These are phyloP conservation scores for Dipodomys merriami DNA, from an alignment of 2,113 vertebrate species.

Conservation along the genomic window DNA sequence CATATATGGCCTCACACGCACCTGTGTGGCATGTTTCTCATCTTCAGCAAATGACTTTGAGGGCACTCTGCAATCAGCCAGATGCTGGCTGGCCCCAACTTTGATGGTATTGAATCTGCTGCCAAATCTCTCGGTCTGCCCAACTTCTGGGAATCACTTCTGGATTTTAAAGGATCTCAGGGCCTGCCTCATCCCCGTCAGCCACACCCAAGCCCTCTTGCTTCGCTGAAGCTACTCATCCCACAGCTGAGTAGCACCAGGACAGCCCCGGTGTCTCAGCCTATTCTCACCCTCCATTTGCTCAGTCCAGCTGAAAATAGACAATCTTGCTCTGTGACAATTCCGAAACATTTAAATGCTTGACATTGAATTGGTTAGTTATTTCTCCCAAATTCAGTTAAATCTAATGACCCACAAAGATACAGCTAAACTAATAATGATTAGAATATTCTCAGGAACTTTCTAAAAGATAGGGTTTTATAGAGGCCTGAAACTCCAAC, in stretches of 20 bases:
- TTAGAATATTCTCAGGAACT: background rate
- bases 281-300: background rate
- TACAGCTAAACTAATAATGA: background rate
- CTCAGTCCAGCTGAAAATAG: background rate
- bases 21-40: background rate
- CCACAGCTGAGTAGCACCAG: background rate
- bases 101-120: background rate
- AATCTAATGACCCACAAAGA: background rate
- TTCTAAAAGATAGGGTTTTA: conserved; percentile 7
- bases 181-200: background rate
- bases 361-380: background rate
- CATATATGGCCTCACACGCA: background rate
- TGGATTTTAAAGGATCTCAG: background rate
- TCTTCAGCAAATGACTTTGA: background rate
- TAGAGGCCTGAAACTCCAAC: background rate
- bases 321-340: background rate
- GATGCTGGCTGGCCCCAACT: background rate
- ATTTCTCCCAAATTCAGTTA: background rate
- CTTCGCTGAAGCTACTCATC: background rate
- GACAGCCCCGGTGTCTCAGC: background rate
- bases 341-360: background rate
- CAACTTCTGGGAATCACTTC: background rate
- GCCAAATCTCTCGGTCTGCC: background rate
- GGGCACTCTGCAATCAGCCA: background rate
- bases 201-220: background rate